Base-by-base conservation (phyloP, 2,888 invertebrate species). In the Alsophila aescularia region DNA sequence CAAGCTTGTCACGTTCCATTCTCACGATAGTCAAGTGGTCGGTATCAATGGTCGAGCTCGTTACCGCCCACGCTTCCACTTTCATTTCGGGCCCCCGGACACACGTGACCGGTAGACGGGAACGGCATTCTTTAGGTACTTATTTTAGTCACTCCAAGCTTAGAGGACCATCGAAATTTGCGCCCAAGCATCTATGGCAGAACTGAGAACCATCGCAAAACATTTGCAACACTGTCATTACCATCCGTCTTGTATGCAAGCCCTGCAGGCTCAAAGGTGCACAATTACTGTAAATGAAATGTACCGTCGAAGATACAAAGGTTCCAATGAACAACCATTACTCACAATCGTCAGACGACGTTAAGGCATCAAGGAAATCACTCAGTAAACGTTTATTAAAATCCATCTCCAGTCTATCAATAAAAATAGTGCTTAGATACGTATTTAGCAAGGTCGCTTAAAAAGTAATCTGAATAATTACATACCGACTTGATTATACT, bases 31-130 rank as follows among this genome's bases (percentile, higher is more conserved):
- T 74, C 72, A 76, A 80, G 69, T 70, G 77, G 66, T 45, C 53
- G 41, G 58, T 58, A 66, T 63, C 61, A 61, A 59, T 59, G 60
- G 60, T 48, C 53, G 60, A 39, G 60, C 62, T 64, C 67, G 67
- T 67, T 66, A 53, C 61, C 88, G 83, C 90, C 89, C 78, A 90
- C 90, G 87, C 87, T 81, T 53, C 78, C 85, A 87, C 90, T 89
- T 85, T 83, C 87, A 77, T 85, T 84, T 88, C 81, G 81, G 77
- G 77, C 85, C 83, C 74, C 66, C 78, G 66, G 70, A 63, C 81
- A 81, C 82, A 85, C 83, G 83, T 87, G 85, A 85, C 83, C 78
- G 72, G 18, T 72, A 72, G 74, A 76, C 79, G 75, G 77, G 76
- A 80, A 75, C 78, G 77, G 73, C 73, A 79, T 80, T 83, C 82